Evolutionary conservation across 2,113 vertebrate genomes (phyloP).

Genomic region (Laterallus jamaicensis): DNA sequence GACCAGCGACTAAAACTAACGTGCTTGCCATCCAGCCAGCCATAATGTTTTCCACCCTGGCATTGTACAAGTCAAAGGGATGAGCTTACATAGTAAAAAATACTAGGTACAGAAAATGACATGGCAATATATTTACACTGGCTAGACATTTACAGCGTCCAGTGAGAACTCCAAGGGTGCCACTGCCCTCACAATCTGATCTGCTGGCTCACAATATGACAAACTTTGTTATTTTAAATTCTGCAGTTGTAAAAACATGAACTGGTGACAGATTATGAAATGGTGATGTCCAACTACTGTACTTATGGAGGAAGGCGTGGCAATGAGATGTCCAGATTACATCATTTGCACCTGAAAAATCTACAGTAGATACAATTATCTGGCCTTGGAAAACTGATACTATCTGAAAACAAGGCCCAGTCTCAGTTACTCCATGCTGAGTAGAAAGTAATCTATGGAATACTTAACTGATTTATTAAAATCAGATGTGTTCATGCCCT

Average conservation of each 20-base stretch:
- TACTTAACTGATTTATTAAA: neutral
- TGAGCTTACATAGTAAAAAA: neutral
- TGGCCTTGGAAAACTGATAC: neutral
- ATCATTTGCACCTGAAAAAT: neutral
- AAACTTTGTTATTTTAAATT: neutral
- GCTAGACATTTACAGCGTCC: neutral
- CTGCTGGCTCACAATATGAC: neutral
- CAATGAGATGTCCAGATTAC: neutral
- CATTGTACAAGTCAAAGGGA: neutral
- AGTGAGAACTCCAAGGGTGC: neutral
- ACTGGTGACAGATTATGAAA: neutral
- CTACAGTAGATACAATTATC: neutral
- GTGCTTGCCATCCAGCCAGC: conserved; percentile 89
- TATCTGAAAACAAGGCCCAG: neutral
- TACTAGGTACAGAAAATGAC: neutral
- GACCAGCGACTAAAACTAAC: conserved; percentile 89
- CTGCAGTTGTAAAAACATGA: neutral
- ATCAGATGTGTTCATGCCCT: neutral
- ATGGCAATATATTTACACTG: neutral
- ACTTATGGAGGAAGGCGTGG: neutral
- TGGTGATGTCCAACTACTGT: neutral
- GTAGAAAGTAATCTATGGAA: neutral
- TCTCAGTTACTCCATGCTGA: neutral
- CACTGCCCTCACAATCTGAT: neutral
- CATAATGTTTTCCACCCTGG: conserved; percentile 88